Evolutionary conservation across 64 coral and sea anemone genomes (phyloP).

Genomic region (Porites lutea): DNA sequence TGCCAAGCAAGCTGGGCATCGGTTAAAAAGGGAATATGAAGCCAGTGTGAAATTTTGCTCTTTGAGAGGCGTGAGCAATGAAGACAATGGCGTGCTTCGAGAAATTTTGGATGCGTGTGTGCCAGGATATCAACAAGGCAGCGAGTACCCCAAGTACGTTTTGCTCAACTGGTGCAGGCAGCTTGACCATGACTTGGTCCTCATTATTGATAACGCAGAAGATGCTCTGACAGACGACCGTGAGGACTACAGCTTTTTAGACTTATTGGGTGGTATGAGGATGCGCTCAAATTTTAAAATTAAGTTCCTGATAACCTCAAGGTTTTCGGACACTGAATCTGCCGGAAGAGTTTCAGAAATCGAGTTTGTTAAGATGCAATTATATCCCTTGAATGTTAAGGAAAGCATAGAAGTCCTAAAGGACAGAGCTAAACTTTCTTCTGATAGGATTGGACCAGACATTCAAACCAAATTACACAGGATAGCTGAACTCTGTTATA

Average conservation of each 20-base stretch:
- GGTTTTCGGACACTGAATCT: conserved; percentile 6
- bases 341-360: neutral
- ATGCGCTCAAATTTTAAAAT: conserved; percentile 30
- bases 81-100: neutral
- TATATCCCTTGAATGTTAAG: conserved; percentile 19
- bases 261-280: conserved; percentile 47
- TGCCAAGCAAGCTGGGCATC: conserved; percentile 51
- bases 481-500: conserved; percentile 32
- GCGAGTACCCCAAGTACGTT: conserved; percentile 31
- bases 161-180: conserved; percentile 48
- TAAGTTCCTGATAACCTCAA: conserved; percentile 58
- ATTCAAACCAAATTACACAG: neutral
- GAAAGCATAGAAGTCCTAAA: conserved; percentile 48
- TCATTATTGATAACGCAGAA: conserved; percentile 69
- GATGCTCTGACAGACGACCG: conserved; percentile 48
- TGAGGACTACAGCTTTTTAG: conserved; percentile 7
- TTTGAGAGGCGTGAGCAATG: conserved; percentile 17
- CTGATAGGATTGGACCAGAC: neutral
- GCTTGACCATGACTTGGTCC: conserved; percentile 15
- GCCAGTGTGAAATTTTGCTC: conserved; percentile 43
- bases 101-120: conserved; percentile 37
- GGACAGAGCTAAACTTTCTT: neutral
- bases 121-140: conserved; percentile 15
- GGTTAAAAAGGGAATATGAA: neutral
- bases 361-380: neutral